Percentiles rank a stretch among this genome's conserved stretches.
These are phyloP conservation scores for Cervus canadensis DNA, from an alignment of 2,113 vertebrate species.

Conservation along the genomic window DNA sequence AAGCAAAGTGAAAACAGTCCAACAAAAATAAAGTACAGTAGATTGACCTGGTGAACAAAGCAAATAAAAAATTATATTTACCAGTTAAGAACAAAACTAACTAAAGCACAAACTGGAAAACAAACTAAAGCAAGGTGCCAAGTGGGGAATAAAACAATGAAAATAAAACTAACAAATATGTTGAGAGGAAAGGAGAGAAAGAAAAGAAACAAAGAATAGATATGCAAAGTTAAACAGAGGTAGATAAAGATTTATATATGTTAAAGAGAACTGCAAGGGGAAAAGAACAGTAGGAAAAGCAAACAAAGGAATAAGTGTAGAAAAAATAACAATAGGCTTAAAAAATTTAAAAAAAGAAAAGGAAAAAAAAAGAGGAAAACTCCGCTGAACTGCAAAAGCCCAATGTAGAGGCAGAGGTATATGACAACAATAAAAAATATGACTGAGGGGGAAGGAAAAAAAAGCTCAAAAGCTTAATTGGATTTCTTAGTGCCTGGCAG, in stretches of 20 bases:
- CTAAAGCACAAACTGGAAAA: background rate
- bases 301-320: background rate
- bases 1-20: background rate
- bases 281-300: background rate
- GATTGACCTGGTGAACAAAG: background rate
- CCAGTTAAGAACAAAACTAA: background rate
- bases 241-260: background rate
- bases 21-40: background rate
- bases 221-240: background rate
- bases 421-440: background rate
- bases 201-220: background rate
- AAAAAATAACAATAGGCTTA: background rate
- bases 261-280: background rate
- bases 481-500: background rate
- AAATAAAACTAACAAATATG: background rate
- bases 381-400: background rate
- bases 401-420: background rate
- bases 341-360: rapidly evolving
- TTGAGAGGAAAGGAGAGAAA: background rate
- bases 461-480: background rate
- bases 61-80: background rate
- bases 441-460: background rate
- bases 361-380: background rate
- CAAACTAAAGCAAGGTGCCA: background rate
- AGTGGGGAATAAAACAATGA: background rate